Conservation (phyloP, 2,888 invertebrate species). For the Athrips mouffetella region DNA sequence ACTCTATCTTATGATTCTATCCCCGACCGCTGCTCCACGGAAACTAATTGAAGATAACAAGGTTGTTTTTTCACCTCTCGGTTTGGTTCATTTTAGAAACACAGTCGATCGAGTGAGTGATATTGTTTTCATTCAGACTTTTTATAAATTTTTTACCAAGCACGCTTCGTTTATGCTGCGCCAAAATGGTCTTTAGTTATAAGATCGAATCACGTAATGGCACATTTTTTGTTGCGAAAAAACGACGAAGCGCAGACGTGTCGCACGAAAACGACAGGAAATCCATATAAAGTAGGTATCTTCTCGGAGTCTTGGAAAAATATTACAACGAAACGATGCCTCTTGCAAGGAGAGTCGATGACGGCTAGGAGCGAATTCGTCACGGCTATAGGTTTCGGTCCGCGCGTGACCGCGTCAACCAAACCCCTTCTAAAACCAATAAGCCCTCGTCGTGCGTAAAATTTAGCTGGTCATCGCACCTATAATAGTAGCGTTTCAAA, state of each 20-base stretch:
- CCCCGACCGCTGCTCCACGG: conserved; percentile 50
- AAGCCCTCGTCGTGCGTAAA: conserved; percentile 37
- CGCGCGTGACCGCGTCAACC: conserved; percentile 38
- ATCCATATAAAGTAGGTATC: not conserved
- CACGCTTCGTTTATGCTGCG: conserved; percentile 29
- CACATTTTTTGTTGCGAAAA: conserved; percentile 14
- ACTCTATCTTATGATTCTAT: conserved; percentile 56
- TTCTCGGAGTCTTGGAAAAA: not conserved
- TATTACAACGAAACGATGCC: no score
- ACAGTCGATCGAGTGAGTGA: conserved; percentile 41
- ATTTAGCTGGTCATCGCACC: conserved; percentile 31
- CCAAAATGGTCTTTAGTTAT: conserved; percentile 32
- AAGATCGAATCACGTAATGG: conserved; percentile 17
- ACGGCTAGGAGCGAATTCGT: conserved; percentile 10
- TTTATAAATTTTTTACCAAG: conserved; percentile 38
- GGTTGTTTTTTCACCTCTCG: conserved; percentile 59
- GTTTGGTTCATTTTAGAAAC: conserved; percentile 53
- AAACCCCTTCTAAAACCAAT: conserved; percentile 34
- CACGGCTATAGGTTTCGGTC: conserved; percentile 15
- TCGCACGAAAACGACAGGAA: not conserved
- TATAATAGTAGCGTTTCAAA: not conserved
- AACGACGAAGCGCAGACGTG: not conserved
- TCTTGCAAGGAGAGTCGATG: not conserved
- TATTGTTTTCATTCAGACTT: conserved; percentile 53
- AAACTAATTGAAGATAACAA: conserved; percentile 72